Conservation (phyloP, 30 jellyfish, hydroid and myxozoan genomes). For the Aurelia aurita complex sp. Pacific region DNA sequence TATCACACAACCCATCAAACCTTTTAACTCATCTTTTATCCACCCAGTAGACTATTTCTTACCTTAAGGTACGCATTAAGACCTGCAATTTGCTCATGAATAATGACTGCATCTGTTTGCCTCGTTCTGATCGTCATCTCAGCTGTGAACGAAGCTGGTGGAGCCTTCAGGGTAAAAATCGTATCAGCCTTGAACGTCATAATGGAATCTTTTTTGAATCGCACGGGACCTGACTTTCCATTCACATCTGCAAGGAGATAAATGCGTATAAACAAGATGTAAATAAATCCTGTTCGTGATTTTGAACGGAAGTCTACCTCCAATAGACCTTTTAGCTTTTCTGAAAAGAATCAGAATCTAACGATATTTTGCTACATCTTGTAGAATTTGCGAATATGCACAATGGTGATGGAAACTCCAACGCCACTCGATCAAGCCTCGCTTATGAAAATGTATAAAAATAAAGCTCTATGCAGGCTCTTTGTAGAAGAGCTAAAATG, state of each 20-base stretch:
- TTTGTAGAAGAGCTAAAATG: no score
- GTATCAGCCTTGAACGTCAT: conserved; percentile 27
- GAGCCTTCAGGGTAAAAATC: conserved; percentile 40
- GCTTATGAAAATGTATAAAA: no score
- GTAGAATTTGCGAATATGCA: no score
- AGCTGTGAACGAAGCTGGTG: conserved; percentile 61
- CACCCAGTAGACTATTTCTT: background rate
- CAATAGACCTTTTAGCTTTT: no score
- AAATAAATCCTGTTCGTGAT: background rate
- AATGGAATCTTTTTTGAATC: conserved; percentile 44
- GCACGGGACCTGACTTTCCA: conserved; percentile 28
- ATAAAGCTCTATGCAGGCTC: no score
- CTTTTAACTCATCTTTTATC: no score
- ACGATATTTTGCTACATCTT: no score
- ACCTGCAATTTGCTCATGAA: conserved; percentile 73
- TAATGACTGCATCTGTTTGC: conserved; percentile 62
- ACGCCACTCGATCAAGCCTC: no score
- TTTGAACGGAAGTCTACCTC: no score
- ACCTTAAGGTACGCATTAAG: conserved; percentile 80
- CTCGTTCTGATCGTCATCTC: conserved; percentile 81
- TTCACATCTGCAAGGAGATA: conserved; percentile 20
- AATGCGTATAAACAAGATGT: background rate
- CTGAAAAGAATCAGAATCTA: no score
- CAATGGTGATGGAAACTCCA: no score
- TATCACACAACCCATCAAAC: no score